Evolutionary conservation across 2,888 invertebrate species (phyloP), one percentile per base, ranked within the genome.

Genomic region (Hemicrepidius hirtus): DNA sequence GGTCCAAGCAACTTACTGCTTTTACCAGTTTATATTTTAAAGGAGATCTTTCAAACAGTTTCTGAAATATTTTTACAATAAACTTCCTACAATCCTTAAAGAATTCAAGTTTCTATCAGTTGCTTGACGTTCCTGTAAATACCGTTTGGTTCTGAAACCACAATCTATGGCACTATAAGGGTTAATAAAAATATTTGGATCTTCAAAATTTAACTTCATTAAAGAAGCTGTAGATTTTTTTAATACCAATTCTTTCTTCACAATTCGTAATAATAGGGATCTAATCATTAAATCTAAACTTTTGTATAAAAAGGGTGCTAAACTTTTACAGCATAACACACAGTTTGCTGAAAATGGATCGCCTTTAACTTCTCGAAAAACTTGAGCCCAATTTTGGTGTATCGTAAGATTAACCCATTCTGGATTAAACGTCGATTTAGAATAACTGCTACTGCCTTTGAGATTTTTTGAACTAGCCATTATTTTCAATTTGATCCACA

Each of bases 1-100:
- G 50, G 20, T 50, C 20, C 6, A 50, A 12, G 12, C 50, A 6
- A 16, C 18, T 50, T 16, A 50, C 3, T 12, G 3, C 50, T 3
- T 18, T 13, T 3, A 20, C 18, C 2, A 50, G 3, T 18, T 16
- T 16, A 50, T 50, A 50, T 50, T 50, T 50, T 18, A 50, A 12
- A 6, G 50, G 18, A 6, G 50, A 50, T 12, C 50, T 50, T 20
- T 50, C 50, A 18, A 50, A 3, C 5, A 50, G 10, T 50, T 50
- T 50, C 18, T 50, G 10, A 7, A 50, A 6, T 16, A 12, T 7
- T 12, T 13, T 5, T 20, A 16, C 4, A 18, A 50, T 18, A 50
- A 50, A 50, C 18, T 18, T 3, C 20, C 50, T 16, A 18, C 50
- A 50, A 50, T 50, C 18, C 18, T 50, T 16, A n/a, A n/a, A n/a